Conservation (phyloP, 2,888 invertebrate species). For the Ectemnius continuus region DNA sequence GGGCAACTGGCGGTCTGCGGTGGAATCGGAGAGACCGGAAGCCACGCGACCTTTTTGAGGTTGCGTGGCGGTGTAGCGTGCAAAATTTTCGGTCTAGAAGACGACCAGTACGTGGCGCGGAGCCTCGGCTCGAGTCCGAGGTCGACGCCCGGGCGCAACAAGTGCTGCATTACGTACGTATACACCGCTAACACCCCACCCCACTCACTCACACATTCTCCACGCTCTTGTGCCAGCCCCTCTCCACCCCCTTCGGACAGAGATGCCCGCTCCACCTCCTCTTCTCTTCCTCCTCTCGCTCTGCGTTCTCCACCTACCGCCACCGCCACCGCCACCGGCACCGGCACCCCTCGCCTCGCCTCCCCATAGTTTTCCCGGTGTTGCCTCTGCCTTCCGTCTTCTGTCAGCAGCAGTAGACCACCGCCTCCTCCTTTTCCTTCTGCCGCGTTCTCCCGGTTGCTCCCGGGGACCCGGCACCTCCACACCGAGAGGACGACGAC, state of each 20-base stretch:
- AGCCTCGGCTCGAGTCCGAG: conserved; percentile 72
- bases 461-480: neutral
- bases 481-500: conserved; percentile 17
- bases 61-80: conserved; percentile 43
- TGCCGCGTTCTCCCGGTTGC: neutral
- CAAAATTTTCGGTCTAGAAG: conserved; percentile 61
- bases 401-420: conserved; percentile 1
- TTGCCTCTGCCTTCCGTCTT: conserved; percentile 7
- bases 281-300: conserved; percentile 34
- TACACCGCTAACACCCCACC: conserved; percentile 62
- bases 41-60: conserved; percentile 53
- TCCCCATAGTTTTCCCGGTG: conserved; percentile 10
- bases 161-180: conserved; percentile 75
- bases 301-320: conserved; percentile 28
- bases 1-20: neutral
- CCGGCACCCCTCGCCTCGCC: conserved; percentile 8
- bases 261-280: conserved; percentile 37
- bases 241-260: conserved; percentile 41
- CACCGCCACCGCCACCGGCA: neutral
- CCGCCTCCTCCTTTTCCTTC: conserved; percentile 6
- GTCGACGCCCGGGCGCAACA: conserved; percentile 78
- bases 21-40: conserved; percentile 38
- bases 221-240: conserved; percentile 31
- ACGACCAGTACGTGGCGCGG: conserved; percentile 53
- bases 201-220: conserved; percentile 46